Base-by-base conservation (phyloP, 2,113 vertebrate species). In the Cavia aperea region DNA sequence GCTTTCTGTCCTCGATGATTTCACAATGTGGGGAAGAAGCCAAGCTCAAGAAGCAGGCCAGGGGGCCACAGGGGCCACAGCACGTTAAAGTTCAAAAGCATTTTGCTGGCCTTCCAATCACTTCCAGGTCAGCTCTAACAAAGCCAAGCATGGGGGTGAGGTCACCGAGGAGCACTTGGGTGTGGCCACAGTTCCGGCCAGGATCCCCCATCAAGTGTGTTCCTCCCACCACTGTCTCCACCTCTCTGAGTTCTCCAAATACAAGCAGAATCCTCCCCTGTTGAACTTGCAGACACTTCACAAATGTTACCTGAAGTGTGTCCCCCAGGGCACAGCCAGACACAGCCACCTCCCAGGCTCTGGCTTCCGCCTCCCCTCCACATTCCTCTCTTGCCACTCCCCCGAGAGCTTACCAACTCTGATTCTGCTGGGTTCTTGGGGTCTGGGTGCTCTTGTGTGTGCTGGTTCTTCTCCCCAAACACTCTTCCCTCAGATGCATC, bases 41-140 rank as follows among this genome's bases (percentile, higher is more conserved):
- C 54, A 90, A 39, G 56, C 4, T 24, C 23, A 31, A 43, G 46
- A 88, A n/a, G 15, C 43, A 65, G 8, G 54, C 11, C 16, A 54
- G 11, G 51, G 51, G 51, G 11, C 15, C 79, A 81, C 33, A 19
- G n/a, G 18, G 26, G 26, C 65, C 73, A 51, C 6, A 7, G 36
- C 43, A 54, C n/a, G 79, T 81, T 78, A 7, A 91, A 87, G 56
- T 72, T 46, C 88, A 82, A 79, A 86, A 56, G 60, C 68, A n/a
- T 49, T 58, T 56, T 88, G 79, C 73, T 90, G 43, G 89, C 49
- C 24, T 62, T 63, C 81, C 66, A 88, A 91, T 83, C 33, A n/a
- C 81, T 89, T 94, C 91, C 81, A 65, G 84, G 81, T 88, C 60
- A 92, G 63, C 51, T 15, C 43, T 10, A 75, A 89, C 36, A 51